Base-by-base conservation (phyloP, 2,113 vertebrate genomes). In the Herpailurus yagouaroundi region DNA sequence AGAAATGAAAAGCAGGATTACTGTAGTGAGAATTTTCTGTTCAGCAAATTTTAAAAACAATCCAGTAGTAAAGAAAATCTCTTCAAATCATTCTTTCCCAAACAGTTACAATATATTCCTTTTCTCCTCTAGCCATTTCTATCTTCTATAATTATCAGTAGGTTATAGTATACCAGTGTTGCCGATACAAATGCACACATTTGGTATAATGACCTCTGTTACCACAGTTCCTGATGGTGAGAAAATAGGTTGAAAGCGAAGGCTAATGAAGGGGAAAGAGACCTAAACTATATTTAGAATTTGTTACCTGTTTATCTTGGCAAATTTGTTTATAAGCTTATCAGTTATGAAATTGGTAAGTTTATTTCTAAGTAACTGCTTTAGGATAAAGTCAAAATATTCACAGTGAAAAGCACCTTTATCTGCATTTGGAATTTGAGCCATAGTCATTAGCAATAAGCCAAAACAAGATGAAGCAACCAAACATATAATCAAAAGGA, bases 1-100 rank as follows among this genome's bases (percentile, higher is more conserved):
- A 97, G 89, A 97, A 95, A 95, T 55, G 52, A 97, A 91, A 97
- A 94, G 15, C 21, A 79, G 77, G 27, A 85, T 97, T 87, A 81
- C 25, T 48, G 57, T 68, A 38, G 55, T 93, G 50, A 93, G 19
- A 93, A 45, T 57, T 90, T 94, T 89, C 93, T 33, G 87, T 77
- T 85, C 27, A 71, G 36, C 6, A 81, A 21, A 93, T 83, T 96
- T 86, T 31, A 55, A 84, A 97, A 97, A 92, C 27, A 81, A 89
- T 18, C 15, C 41, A 36, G 23, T 52, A 76, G 69, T 57, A 95
- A 80, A 93, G 27, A 91, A 64, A 88, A n/a, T 27, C 13, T 71
- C 45, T 85, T 89, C 63, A 71, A 71, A 76, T 94, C 13, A 64
- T 38, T 76, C 41, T 79, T 90, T 52, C 31, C 77, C 69, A 77